phyloP scores from a whole-genome alignment of 2,888 invertebrate species.

The Cephus nigrinus region DNA sequence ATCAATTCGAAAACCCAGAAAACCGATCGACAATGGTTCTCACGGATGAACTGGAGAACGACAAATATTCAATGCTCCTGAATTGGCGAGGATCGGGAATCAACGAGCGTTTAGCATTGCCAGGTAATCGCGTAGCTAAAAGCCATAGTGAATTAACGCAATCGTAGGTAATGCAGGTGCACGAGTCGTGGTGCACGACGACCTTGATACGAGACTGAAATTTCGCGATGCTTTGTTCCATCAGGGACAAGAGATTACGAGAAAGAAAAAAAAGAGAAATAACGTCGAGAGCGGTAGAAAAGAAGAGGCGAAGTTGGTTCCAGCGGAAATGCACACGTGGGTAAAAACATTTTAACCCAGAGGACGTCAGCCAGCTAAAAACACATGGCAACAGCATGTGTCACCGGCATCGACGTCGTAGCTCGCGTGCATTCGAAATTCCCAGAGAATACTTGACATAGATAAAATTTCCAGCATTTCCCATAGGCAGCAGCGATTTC shows the following conservation, averaged over 20 bases:
- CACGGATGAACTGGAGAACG: not conserved
- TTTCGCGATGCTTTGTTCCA: not conserved
- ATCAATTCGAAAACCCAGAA: not conserved
- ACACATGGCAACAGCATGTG: conserved; percentile 43
- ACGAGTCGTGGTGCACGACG: not conserved
- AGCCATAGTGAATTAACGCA: not conserved
- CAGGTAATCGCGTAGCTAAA: not conserved
- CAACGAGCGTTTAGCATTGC: not conserved
- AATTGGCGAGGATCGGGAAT: not conserved
- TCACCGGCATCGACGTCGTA: conserved; percentile 4
- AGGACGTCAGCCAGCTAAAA: not conserved
- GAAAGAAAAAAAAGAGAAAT: not conserved
- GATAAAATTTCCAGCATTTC: not conserved
- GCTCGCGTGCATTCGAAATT: not conserved
- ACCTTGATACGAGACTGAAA: not conserved
- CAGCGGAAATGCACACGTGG: not conserved
- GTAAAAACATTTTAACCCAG: not conserved
- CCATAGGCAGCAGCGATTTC: not conserved
- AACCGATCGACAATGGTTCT: not conserved
- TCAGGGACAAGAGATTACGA: not conserved
- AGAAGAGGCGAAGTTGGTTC: not conserved
- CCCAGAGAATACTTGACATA: not conserved
- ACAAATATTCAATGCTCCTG: not conserved
- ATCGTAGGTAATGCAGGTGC: not conserved
- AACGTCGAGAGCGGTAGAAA: not conserved